Base-by-base conservation (phyloP, 2,113 vertebrate genomes). In the Pagrus major region DNA sequence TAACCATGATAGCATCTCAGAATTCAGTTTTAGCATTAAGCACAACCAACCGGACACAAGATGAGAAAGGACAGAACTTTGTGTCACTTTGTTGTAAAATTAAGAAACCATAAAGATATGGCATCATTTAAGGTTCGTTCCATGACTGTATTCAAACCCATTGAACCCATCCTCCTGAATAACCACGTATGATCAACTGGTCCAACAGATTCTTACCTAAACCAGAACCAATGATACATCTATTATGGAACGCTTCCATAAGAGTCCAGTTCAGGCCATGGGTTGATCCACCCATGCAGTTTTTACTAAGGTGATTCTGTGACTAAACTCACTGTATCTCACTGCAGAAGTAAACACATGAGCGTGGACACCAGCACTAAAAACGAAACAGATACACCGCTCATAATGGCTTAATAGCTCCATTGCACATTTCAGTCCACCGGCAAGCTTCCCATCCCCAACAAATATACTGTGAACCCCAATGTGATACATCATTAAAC, bases 331-430 rank as follows among this genome's bases (percentile, higher is more conserved):
- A 67, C 39, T 71, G 67, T 76, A 72, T 82, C 80, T 76, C 78
- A 83, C 72, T 83, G 75, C 84, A 76, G 63, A 90, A 86, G 84
- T 84, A 80, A 90, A 88, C 71, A 81, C 75, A 80, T 47, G 76
- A 87, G 84, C 18, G 63, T 90, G 64, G 55, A 93, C 85, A 89
- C 72, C 86, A 72, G 88, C 78, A 89, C 73, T 82, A 71, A 88
- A 81, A 87, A 89, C 76, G 81, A 84, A 90, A 88, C 84, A 65
- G 64, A 78, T 78, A 87, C 67, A 76, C 55, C 61, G 63, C 71
- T 85, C 85, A 60, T 60, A 71, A 77, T 21, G 31, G 71, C 67
- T 51, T 47, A 70, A 73, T 66, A 68, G 52, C 59, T 61, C 29
- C 23, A 42, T 71, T 25, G 7, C n/a, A 44, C 6, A 25, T 44